Evolutionary conservation across 2,888 invertebrate genomes (phyloP), one percentile per base, ranked within the genome.

Genomic region (Sesamia inferens): DNA sequence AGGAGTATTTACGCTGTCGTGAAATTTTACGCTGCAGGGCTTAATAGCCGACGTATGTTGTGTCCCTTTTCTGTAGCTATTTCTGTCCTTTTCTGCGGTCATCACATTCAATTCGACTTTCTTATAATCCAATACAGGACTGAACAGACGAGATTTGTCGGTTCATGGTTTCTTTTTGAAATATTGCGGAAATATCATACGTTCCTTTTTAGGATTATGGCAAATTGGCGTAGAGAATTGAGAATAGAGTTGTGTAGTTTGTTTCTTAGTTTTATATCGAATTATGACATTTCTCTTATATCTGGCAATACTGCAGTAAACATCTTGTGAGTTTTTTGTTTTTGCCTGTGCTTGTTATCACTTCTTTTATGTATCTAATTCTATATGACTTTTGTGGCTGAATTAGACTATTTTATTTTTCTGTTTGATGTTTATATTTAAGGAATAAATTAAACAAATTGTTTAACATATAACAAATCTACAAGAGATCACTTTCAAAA

Each of bases 21-120:
- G 92, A 93, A 93, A 93, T 95, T 95, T 95, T 93, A 94, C 90
- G 93, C 92, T 92, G 90, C 90, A 90, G 88, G 90, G 91, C 92
- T 94, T 94, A 93, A 93, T 93, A 92, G 92, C 85, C 88, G 87
- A 87, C 84, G 85, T 87, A 85, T 86, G 82, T 81, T 84, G 68
- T 80, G 74, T 91, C 88, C 76, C 83, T 75, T 86, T 87, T 76
- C 44, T 72, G 68, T 76, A 59, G 74, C 82, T 88, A 87, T 77
- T 59, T 71, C 59, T 81, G 79, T 91, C 90, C 77, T 77, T 78
- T 75, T 90, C 90, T 88, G 79, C 72, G 89, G 92, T 91, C 93
- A 92, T 89, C 89, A 91, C 91, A 92, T 94, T 93, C 92, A 93
- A 93, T 92, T 84, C 85, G 92, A 93, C 92, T 92, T 90, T 73